phyloP scores from a whole-genome alignment of 1,140 invertebrate genomes.

The Oedothorax gibbosus region DNA sequence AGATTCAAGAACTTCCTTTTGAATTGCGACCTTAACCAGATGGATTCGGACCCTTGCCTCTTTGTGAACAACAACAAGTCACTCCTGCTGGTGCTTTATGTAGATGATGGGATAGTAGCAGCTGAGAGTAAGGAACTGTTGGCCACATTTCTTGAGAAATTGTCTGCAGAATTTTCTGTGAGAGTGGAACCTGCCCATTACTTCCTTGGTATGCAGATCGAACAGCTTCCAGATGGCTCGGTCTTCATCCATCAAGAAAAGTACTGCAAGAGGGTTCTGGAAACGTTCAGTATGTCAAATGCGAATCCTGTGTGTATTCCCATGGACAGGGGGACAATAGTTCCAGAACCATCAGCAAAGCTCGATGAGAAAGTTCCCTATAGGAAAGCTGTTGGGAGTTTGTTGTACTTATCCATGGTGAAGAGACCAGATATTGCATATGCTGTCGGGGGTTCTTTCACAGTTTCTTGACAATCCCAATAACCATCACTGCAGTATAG shows the following conservation, averaged over 20 bases:
- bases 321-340: not conserved
- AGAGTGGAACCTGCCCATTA: too few relatives aligned
- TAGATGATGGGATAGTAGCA: too few relatives aligned
- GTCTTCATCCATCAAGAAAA: slow-evolving; percentile 36
- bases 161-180: too few relatives aligned
- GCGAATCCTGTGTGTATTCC: slow-evolving; percentile 60
- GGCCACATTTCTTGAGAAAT: too few relatives aligned
- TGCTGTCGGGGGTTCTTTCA: slow-evolving; percentile 65
- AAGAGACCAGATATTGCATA: slow-evolving; percentile 71
- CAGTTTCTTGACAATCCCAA: slow-evolving; percentile 9
- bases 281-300: slow-evolving; percentile 60
- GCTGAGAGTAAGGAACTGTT: too few relatives aligned
- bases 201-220: slow-evolving; percentile 57
- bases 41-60: too few relatives aligned
- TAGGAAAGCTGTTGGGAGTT: slow-evolving; percentile 43
- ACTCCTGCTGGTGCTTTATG: too few relatives aligned
- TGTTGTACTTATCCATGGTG: slow-evolving; percentile 68
- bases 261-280: slow-evolving; percentile 52
- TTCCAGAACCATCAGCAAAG: not conserved
- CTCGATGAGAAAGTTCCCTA: slow-evolving; percentile 30
- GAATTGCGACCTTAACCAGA: too few relatives aligned
- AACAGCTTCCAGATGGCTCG: not conserved
- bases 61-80: too few relatives aligned
- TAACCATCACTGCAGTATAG: slow-evolving; percentile 64
- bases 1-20: slow-evolving; percentile 17